Evolutionary conservation across 2,888 invertebrate genomes (phyloP).

Genomic region (Leistus spinibarbis): DNA sequence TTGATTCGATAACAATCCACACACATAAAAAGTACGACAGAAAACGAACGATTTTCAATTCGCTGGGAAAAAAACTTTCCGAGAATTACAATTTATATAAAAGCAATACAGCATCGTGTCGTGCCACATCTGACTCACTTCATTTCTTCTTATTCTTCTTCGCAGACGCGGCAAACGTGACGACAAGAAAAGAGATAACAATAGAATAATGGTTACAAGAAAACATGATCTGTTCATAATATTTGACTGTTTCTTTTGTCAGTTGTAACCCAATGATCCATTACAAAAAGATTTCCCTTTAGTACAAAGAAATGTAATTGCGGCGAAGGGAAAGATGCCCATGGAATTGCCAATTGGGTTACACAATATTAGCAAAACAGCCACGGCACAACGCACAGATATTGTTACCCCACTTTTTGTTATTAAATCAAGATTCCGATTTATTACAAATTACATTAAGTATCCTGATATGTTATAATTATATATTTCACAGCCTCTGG

Average conservation of each 20-base stretch:
- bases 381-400: no score
- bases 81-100: background rate
- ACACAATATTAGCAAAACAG: no score
- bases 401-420: no score
- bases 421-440: no score
- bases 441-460: no score
- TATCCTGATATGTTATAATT: no score
- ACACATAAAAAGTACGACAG: background rate
- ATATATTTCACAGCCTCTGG: background rate
- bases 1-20: background rate
- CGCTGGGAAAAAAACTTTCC: background rate
- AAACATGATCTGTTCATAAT: background rate
- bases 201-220: background rate
- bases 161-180: background rate
- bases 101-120: background rate
- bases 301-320: no score
- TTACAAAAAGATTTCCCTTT: background rate
- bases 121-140: background rate
- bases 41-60: background rate
- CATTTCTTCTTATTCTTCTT: no score
- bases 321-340: no score
- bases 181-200: background rate
- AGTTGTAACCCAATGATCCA: background rate
- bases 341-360: no score
- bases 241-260: background rate